Percentiles rank a stretch among this genome's conserved stretches.
Conservation (phyloP, 2,888 invertebrate species). For the Microchrysa polita region DNA sequence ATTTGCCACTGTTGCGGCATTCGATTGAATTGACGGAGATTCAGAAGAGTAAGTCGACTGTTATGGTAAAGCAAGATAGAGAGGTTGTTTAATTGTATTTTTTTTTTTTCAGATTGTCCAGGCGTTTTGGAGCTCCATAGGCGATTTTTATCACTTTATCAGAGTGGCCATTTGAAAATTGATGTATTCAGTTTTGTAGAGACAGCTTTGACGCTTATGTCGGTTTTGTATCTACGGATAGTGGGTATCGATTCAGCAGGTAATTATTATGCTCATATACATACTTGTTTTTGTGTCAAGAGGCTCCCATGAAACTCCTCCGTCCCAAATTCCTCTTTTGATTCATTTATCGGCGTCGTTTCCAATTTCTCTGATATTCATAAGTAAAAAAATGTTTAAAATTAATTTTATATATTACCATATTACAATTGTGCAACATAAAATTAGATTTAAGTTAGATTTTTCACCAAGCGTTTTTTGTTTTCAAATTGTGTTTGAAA, state of each 20-base stretch:
- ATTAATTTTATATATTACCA: too few relatives aligned
- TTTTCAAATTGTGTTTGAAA: too few relatives aligned
- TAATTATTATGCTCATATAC: slow-evolving; percentile 59
- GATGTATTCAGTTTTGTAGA: slow-evolving; percentile 81
- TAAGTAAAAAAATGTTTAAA: too few relatives aligned
- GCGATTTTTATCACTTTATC: slow-evolving; percentile 69
- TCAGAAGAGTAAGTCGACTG: slow-evolving; percentile 71
- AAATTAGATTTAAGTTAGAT: too few relatives aligned
- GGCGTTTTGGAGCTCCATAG: slow-evolving; percentile 75
- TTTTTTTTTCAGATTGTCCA: slow-evolving; percentile 70
- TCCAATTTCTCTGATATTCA: too few relatives aligned
- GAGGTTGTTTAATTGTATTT: neutral
- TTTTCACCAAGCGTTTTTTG: too few relatives aligned
- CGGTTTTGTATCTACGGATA: slow-evolving; percentile 77
- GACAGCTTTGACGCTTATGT: slow-evolving; percentile 78
- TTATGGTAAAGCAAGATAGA: neutral
- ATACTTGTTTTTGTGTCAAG: too few relatives aligned
- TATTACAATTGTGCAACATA: too few relatives aligned
- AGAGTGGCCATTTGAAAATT: slow-evolving; percentile 65
- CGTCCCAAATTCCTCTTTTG: too few relatives aligned
- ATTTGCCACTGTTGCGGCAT: slow-evolving; percentile 76
- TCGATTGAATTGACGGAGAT: slow-evolving; percentile 83
- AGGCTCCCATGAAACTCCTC: too few relatives aligned
- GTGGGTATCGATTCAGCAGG: slow-evolving; percentile 83
- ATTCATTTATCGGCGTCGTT: too few relatives aligned